Evolutionary conservation across 1,140 invertebrate genomes (phyloP), one percentile per base, ranked within the genome.

Genomic region (Diprion similis): DNA sequence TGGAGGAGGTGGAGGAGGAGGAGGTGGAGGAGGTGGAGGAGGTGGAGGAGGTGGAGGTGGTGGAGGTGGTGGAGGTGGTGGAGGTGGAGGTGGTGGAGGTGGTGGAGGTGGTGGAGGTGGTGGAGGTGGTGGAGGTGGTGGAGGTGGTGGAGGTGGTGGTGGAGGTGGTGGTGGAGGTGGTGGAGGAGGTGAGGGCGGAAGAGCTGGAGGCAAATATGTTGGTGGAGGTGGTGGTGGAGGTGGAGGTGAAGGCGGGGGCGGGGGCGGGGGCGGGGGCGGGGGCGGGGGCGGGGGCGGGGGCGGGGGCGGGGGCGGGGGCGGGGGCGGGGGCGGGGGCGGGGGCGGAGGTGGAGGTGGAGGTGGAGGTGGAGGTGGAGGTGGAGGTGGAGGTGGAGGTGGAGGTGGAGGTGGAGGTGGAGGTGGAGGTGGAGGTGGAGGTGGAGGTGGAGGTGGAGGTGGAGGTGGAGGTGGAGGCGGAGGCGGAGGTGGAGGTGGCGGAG

Each of bases 401-500:
- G 71, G 71, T 0, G 73, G 51, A 0, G 77, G 75, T n/a, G 76
- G 75, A 1, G 67, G 76, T 0, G 73, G 71, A 0, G 64, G 24
- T 13, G 67, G 68, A 0, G 71, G 64, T 0, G 48, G 64, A 0
- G 68, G 73, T 3, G 73, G 69, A 0, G 70, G 76, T 10, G 68
- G 66, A 0, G 72, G 67, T 18, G 24, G 74, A 6, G 74, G 73
- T 7, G 75, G 76, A 8, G 75, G 79, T 10, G 75, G 76, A 17
- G 71, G 72, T 0, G 76, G 74, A 0, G 75, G 73, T 10, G 76
- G 71, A 8, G 77, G 68, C 1, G 80, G 75, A n/a, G 76, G 75
- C 0, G 76, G 74, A 11, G 76, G 76, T 8, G 73, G 74, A 11
- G 76, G 73, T 66, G 74, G 68, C 11, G 71, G 51, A 3, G 75